phyloP scores from a whole-genome alignment of 2,888 invertebrate species.

The Troglohyphantes excavatus region DNA sequence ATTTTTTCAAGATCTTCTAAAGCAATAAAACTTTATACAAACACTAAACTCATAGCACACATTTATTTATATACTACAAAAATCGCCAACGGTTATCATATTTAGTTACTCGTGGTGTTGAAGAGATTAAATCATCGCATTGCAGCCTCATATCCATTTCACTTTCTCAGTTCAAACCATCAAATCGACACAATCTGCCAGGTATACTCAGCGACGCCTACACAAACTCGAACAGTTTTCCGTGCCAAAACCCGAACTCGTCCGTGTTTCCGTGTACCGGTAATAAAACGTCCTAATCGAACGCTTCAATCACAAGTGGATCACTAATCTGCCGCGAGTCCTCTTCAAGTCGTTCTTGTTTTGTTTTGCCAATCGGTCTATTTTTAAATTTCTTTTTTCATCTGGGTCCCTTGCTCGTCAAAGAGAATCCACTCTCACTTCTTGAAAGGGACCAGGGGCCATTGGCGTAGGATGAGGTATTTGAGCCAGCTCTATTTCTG shows the following conservation, averaged over 20 bases:
- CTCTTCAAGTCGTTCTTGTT: neutral
- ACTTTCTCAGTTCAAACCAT: no score
- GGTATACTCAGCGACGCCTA: neutral
- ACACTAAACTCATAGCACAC: no score
- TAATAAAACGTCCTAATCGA: neutral
- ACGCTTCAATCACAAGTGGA: neutral
- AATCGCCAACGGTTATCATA: no score
- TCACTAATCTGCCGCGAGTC: neutral
- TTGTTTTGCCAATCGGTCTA: neutral
- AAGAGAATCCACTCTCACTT: neutral
- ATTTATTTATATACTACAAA: no score
- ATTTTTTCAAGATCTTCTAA: no score
- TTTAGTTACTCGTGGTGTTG: no score
- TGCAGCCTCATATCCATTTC: no score
- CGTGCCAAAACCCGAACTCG: neutral
- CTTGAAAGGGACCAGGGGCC: neutral
- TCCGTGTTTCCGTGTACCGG: neutral
- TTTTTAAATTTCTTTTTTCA: slow-evolving; percentile 7
- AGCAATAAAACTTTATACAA: no score
- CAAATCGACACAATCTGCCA: neutral
- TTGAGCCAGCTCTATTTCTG: slow-evolving; percentile 3
- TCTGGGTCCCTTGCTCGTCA: neutral
- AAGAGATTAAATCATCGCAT: no score
- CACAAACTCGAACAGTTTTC: neutral
- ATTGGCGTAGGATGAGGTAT: neutral